Evolutionary conservation across 2,797 vertebrate genomes (phyloP).

Genomic region (Mastacembelus armatus): DNA sequence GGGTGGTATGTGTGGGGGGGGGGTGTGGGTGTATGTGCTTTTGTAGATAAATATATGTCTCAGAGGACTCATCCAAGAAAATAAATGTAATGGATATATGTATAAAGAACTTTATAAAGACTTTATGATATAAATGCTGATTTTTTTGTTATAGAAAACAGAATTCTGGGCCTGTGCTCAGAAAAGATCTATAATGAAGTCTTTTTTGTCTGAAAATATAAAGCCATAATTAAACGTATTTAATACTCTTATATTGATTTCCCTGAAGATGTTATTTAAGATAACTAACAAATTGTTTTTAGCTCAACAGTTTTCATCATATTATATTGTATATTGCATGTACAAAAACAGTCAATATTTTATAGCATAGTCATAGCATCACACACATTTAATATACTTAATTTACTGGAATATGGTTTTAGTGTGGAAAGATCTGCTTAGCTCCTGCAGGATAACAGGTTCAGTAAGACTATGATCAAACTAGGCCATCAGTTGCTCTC

Average conservation of each 20-base stretch:
- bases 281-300: no score
- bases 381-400: background rate
- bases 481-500: constrained; percentile 27
- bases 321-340: no score
- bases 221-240: constrained; percentile 72
- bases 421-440: background rate
- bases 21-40: constrained; percentile 11
- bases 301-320: no score
- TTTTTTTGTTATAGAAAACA: constrained; percentile 27
- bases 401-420: background rate
- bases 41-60: constrained; percentile 15
- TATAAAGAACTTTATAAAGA: constrained; percentile 42
- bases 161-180: constrained; percentile 29
- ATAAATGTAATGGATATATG: constrained; percentile 36
- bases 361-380: no score
- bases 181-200: constrained; percentile 33
- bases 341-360: no score
- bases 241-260: background rate
- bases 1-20: constrained; percentile 6
- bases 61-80: constrained; percentile 34
- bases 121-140: constrained; percentile 29
- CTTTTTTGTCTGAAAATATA: constrained; percentile 60
- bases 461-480: no score
- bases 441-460: constrained; percentile 1
- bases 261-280: no score